phyloP scores from a whole-genome alignment of 1,140 invertebrate species.

The Atopsyche davidsoni region DNA sequence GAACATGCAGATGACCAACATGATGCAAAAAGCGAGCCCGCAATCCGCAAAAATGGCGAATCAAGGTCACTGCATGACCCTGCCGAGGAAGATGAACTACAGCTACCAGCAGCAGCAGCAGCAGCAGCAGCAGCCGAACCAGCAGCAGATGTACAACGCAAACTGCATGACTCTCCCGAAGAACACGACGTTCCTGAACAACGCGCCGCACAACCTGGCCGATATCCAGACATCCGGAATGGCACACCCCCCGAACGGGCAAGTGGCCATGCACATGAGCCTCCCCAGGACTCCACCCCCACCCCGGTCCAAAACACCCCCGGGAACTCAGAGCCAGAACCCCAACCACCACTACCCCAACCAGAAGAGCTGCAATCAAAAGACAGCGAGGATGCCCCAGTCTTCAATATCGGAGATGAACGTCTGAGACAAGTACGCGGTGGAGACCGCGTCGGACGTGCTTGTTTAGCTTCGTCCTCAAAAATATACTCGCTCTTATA shows the following conservation, averaged over 20 bases:
- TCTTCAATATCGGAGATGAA: conserved; percentile 77
- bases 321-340: conserved; percentile 36
- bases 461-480: conserved; percentile 15
- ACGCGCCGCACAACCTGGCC: conserved; percentile 47
- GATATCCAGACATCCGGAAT: conserved; percentile 45
- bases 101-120: conserved; percentile 45
- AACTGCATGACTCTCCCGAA: conserved; percentile 55
- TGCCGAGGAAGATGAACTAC: conserved; percentile 56
- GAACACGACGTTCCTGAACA: conserved; percentile 51
- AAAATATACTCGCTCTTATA: background rate
- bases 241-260: conserved; percentile 36
- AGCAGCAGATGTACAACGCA: conserved; percentile 45
- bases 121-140: conserved; percentile 40
- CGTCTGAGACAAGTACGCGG: conserved; percentile 65
- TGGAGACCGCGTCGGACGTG: conserved; percentile 36
- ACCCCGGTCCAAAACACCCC: conserved; percentile 36
- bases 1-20: conserved; percentile 53
- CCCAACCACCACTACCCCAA: conserved; percentile 13
- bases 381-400: conserved; percentile 61
- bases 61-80: conserved; percentile 55
- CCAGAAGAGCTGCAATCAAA: conserved; percentile 35
- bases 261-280: conserved; percentile 32
- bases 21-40: conserved; percentile 53
- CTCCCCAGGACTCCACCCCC: conserved; percentile 37
- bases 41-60: conserved; percentile 45